Percentiles rank a stretch among this genome's conserved stretches.
Evolutionary conservation across 1,140 invertebrate species (phyloP).

Genomic region (Metaphire vulgaris): DNA sequence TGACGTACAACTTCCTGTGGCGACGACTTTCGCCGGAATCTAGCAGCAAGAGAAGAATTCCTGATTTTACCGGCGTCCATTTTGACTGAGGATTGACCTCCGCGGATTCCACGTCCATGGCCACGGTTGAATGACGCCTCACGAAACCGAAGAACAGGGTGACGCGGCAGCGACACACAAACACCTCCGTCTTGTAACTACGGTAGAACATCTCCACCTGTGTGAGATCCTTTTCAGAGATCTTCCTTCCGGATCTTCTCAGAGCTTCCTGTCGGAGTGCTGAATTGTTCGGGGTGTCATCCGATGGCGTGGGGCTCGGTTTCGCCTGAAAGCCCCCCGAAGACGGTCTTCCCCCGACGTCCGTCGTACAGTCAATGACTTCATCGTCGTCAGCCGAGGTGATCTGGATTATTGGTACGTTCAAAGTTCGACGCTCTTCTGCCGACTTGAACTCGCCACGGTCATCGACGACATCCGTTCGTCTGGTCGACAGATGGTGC

Average conservation of each 20-base stretch:
- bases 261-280: too few species aligned
- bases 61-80: constrained; percentile 71
- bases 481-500: too few species aligned
- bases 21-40: constrained; percentile 64
- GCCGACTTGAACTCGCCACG: too few species aligned
- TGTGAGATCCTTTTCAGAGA: constrained; percentile 61
- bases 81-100: constrained; percentile 40
- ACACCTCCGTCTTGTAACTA: constrained; percentile 71
- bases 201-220: constrained; percentile 73
- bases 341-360: too few species aligned
- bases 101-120: background rate
- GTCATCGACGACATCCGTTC: too few species aligned
- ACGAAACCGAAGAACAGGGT: constrained; percentile 63
- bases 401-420: background rate
- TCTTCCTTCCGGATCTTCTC: background rate
- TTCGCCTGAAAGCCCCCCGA: too few species aligned
- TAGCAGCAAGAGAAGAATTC: constrained; percentile 71
- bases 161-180: constrained; percentile 69
- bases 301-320: too few species aligned
- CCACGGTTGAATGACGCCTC: background rate
- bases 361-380: too few species aligned
- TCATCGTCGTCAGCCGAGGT: background rate
- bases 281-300: too few species aligned
- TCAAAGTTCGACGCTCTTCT: too few species aligned
- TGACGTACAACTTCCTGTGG: constrained; percentile 66